Evolutionary conservation across 2,113 vertebrate genomes (phyloP).

Genomic region (Lipophrys pholis): DNA sequence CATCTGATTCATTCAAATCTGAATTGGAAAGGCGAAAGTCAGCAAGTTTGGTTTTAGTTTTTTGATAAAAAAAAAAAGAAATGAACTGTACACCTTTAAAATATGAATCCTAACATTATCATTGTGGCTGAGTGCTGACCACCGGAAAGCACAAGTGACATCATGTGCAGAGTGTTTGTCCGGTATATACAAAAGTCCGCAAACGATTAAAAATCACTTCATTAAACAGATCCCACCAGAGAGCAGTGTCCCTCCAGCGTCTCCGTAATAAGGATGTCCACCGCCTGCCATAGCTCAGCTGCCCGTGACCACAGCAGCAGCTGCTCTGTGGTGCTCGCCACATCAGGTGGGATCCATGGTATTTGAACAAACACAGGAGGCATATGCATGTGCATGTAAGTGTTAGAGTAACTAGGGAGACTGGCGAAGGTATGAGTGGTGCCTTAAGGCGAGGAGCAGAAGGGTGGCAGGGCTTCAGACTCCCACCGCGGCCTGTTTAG

Average conservation of each 20-base stretch:
- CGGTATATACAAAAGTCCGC: not conserved
- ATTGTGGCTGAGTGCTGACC: too few species aligned
- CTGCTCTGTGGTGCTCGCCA: conserved; percentile 59
- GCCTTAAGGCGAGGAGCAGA: conserved; percentile 62
- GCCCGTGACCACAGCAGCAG: conserved; percentile 59
- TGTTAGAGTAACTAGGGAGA: conserved; percentile 50
- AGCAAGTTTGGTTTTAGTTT: not conserved
- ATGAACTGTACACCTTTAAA: not conserved
- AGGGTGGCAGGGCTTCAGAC: conserved; percentile 61
- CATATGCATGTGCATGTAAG: conserved; percentile 50
- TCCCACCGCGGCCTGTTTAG: conserved; percentile 58
- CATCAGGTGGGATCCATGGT: conserved; percentile 65
- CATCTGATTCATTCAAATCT: not conserved
- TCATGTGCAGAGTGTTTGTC: too few species aligned
- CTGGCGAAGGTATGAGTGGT: conserved; percentile 53
- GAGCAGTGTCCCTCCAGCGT: conserved; percentile 26
- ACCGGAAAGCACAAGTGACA: too few species aligned
- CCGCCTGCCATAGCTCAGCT: conserved; percentile 26
- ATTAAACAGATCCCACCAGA: conserved; percentile 40
- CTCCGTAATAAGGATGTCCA: conserved; percentile 48
- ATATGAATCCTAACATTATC: too few species aligned
- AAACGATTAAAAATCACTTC: conserved; percentile 36
- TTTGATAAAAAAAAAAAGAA: not conserved
- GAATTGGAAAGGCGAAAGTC: not conserved
- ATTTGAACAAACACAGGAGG: conserved; percentile 59